Percentiles rank a stretch among this genome's conserved stretches.
Evolutionary conservation across 2,113 vertebrate genomes (phyloP).

Genomic region (Oplegnathus fasciatus): DNA sequence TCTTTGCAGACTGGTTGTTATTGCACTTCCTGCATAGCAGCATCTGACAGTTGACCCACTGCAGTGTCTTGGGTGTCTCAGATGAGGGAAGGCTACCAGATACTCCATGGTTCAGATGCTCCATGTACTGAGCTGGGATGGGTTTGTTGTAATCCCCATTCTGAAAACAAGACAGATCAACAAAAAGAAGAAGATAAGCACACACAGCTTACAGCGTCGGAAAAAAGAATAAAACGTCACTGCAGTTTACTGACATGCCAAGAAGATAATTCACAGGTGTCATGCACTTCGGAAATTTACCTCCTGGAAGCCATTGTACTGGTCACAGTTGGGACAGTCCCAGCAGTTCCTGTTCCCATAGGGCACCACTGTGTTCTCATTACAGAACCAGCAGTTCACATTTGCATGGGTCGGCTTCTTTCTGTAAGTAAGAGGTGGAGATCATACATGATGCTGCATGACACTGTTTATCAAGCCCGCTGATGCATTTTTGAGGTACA

Average conservation of each 20-base stretch:
- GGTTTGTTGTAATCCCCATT: slow-evolving; percentile 99
- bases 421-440: slow-evolving; percentile 73
- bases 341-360: slow-evolving; percentile 99
- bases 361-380: slow-evolving; percentile 92
- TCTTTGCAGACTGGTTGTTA: slow-evolving; percentile 93
- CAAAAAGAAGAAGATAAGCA: neutral
- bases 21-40: slow-evolving; percentile 95
- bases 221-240: neutral
- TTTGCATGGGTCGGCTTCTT: slow-evolving; percentile 90
- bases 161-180: slow-evolving; percentile 74
- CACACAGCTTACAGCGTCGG: neutral
- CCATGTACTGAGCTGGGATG: slow-evolving; percentile 96
- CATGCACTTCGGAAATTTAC: slow-evolving; percentile 69
- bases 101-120: slow-evolving; percentile 95
- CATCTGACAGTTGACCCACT: slow-evolving; percentile 97
- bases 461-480: neutral
- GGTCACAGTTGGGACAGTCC: slow-evolving; percentile 98
- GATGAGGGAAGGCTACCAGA: slow-evolving; percentile 80
- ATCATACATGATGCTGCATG: neutral
- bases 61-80: slow-evolving; percentile 84
- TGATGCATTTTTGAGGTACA: neutral
- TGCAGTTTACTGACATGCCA: neutral
- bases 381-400: slow-evolving; percentile 99
- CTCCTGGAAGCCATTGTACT: slow-evolving; percentile 99
- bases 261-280: neutral